Base-by-base conservation (phyloP, 2,797 vertebrate species). In the Phrynocephalus guinanensis region DNA sequence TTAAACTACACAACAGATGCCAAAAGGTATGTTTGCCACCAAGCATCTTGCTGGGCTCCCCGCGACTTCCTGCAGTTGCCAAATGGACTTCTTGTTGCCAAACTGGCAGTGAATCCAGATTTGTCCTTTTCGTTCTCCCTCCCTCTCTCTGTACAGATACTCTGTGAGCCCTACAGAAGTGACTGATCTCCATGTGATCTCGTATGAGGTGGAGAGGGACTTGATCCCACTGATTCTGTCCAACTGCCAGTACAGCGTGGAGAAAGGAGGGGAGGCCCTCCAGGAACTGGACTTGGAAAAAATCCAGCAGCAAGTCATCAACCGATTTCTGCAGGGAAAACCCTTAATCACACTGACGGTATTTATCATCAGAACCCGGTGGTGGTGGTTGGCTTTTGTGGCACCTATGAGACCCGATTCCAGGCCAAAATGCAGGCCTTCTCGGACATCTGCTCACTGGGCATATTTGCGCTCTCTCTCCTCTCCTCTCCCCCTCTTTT, bases 161-260 rank as follows among this genome's bases (percentile, higher is more conserved):
- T 95, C 96, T 28, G 95, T 99, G 33, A 98, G 97, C 68, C 97
- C 97, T 0, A 97, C 96, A 0, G 99, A 99, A 92, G 96, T 99
- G 89, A 95, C 97, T 0, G 98, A 99, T 90, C 95, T 98, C 92
- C 98, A 99, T 1, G 95, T 99, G 91, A 97, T 99, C 90, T 98
- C 95, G 24, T 99, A 99, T 0, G 98, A 99, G 79, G 89, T 97
- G 28, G 98, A 98, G 88, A 97, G 95, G 66, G 99, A 99, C 93
- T 90, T 99, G 91, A 95, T 97, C 86, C 98, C 98, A 0, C 95
- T 99, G 92, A 95, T 99, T 86, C 95, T 99, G 60, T 97, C 98
- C 92, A 98, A 98, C 96, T 98, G 98, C 91, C 99, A 99, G 95
- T 99, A 99, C 96, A 98, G 96, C 82, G 96, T 99, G 84, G 97